Evolutionary conservation across 2,113 vertebrate genomes (phyloP).

Genomic region (Amblyopsis rosae): DNA sequence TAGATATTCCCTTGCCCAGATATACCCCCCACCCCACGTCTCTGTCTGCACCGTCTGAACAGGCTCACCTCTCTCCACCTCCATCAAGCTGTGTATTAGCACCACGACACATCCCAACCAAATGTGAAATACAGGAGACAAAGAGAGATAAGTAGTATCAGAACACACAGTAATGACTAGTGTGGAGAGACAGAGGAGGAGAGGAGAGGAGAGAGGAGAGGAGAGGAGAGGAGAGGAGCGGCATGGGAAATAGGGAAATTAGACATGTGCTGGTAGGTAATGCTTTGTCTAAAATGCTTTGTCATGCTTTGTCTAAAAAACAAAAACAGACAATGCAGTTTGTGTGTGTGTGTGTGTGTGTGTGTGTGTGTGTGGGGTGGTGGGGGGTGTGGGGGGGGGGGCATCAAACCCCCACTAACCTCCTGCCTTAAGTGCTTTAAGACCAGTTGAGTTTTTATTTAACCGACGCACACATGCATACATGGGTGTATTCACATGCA

Average conservation of each 20-base stretch:
- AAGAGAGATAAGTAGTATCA: background rate
- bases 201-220: background rate
- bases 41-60: background rate
- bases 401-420: too few species aligned
- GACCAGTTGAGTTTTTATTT: too few species aligned
- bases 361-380: background rate
- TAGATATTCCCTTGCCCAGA: background rate
- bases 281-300: too few species aligned
- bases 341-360: background rate
- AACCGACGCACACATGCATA: too few species aligned
- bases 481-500: too few species aligned
- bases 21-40: background rate
- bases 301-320: background rate
- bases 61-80: background rate
- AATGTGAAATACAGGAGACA: background rate
- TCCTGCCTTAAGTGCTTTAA: too few species aligned
- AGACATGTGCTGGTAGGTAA: too few species aligned
- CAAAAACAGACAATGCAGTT: background rate
- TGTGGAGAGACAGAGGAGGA: background rate
- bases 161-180: background rate
- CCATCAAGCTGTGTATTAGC: background rate
- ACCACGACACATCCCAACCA: background rate
- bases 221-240: background rate
- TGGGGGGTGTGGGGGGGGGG: too few species aligned
- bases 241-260: too few species aligned